Base-by-base conservation (phyloP, 2,113 vertebrate genomes). In the Cyrtonyx montezumae region DNA sequence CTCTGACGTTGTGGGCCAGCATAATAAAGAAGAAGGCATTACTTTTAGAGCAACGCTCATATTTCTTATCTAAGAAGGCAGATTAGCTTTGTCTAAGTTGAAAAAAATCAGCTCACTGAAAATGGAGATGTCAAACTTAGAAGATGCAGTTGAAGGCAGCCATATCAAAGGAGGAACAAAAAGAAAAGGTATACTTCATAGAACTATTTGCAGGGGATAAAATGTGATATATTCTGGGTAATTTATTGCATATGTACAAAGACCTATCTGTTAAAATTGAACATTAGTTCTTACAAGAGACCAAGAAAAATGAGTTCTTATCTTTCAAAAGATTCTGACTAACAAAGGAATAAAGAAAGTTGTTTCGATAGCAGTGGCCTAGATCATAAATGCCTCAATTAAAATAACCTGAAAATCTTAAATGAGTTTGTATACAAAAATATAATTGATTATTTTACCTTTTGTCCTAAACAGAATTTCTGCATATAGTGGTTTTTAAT, bases 201-300 rank as follows among this genome's bases (percentile, higher is more conserved):
- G 37, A 56, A 65, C 6, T 36, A 59, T 70, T 77, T 85, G 11
- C 1, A 4, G 37, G 51, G 63, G 91, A 67, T 23, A 91, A 67
- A 3, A n/a, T 10, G 46, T 55, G 37, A 74, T 63, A 46, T 14
- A 67, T 75, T 80, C 46, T 49, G 26, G 9, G 26, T 40, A 36
- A 73, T 45, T 22, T 70, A 73, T 26, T 77, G 56, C 19, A 79
- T 75, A 75, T 67, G 56, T 49, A 78, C 80, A 80, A 74, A 55
- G 49, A 71, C 3, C 12, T 56, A n/a, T 80, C 74, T 93, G 9
- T 86, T 78, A 90, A 88, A 87, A 90, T 93, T n/a, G 20, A 70
- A 80, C 40, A 8, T 68, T 55, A 88, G 62, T 62, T 73, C 62
- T 71, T 79, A 95, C 17, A 26, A 30, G 26, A 28, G 51, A 53